These are phyloP conservation scores for Agrochola circellaris DNA, from an alignment of 2,888 invertebrate species.

Conservation along the genomic window DNA sequence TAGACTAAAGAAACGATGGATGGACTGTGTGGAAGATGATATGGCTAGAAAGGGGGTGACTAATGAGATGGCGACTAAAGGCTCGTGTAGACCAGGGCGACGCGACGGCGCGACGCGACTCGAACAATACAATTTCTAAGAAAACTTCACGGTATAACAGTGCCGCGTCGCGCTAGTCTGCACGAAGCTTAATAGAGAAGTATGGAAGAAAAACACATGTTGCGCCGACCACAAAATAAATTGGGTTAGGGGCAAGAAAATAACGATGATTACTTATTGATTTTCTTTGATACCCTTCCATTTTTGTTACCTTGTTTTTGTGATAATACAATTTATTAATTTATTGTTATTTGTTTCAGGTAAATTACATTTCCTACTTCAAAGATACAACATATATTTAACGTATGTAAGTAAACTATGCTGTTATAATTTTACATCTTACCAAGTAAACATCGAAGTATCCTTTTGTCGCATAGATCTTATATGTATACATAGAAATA, in stretches of 20 bases:
- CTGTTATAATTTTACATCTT: not conserved
- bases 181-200: no score
- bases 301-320: not conserved
- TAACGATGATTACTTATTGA: not conserved
- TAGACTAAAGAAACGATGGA: not conserved
- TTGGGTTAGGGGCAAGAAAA: not conserved
- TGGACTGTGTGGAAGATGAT: not conserved
- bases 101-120: no score
- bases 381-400: not conserved
- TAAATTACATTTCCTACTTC: conserved; percentile 45
- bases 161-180: no score
- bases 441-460: conserved; percentile 9
- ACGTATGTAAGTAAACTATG: conserved; percentile 28
- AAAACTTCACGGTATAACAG: no score
- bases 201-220: not conserved
- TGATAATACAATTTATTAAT: conserved; percentile 6
- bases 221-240: no score
- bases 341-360: conserved; percentile 65
- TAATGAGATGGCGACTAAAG: not conserved
- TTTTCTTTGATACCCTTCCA: not conserved
- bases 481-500: conserved; percentile 46
- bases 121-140: no score
- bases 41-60: not conserved
- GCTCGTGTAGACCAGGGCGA: no score
- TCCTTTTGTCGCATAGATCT: conserved; percentile 31